Base-by-base conservation (phyloP, 1,140 invertebrate species). In the Spodoptera litura region DNA sequence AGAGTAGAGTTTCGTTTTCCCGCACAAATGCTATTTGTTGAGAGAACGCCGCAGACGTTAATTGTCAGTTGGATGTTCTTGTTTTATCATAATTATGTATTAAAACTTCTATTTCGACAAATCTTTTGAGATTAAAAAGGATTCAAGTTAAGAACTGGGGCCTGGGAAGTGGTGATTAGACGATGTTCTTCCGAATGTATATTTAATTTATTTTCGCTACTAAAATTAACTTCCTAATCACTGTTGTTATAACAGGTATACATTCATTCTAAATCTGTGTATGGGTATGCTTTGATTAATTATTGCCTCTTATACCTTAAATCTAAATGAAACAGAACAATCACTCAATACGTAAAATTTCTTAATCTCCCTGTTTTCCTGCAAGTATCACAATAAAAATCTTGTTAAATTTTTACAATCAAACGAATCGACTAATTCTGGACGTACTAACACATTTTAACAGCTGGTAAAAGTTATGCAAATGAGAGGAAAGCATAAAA, bases 21-120 rank as follows among this genome's bases (percentile, higher is more conserved):
- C 73, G 35, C 5, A 64, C 58, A 75, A 75, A 62, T 75, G 73
- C 64, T 75, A 64, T 75, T 75, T 75, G 59, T 75, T 75, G 56
- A 58, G 56, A 74, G 59, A 75, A 73, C 59, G 58, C 59, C 6
- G 68, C 49, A 62, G 76, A 77, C 74, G 70, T 75, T 81, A 81
- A 81, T 78, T 78, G 76, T 72, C 76, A 77, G 68, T 78, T 71
- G 78, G 74, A 62, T 82, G 27, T 58, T 68, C 55, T 77, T 77
- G 74, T 77, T 77, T 77, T 64, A 75, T 75, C 59, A 62, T 75
- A 75, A 62, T 75, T 75, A 62, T 75, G 58, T 62, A 75, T 75
- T 75, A 75, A 75, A 75, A 75, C 59, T 75, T 75, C 27, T 35
- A 68, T 68, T 52, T 59, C 51, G 44, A 75, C 59, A 49, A 52